A percentile compares a stretch with the other conserved stretches of the same genome.
These are phyloP conservation scores for Folsomia candida DNA, from an alignment of 2,888 invertebrate genomes.

Conservation along the genomic window DNA sequence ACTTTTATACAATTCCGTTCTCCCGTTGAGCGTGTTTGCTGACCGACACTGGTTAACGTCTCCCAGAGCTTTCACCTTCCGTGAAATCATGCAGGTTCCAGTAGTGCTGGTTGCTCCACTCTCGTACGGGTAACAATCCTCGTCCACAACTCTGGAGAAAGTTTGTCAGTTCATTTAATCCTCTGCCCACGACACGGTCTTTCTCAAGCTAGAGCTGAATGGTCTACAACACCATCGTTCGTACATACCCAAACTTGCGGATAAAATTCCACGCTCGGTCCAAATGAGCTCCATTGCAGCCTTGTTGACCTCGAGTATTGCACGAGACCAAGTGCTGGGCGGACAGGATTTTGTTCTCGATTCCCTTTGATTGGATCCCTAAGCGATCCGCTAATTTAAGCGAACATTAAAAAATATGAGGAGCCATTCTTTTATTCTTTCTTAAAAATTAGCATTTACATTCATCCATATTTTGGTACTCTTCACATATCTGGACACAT, in stretches of 20 bases:
- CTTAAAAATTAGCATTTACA: too few relatives aligned
- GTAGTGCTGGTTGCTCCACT: constrained; percentile 61
- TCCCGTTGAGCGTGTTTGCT: constrained; percentile 39
- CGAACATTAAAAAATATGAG: not conserved
- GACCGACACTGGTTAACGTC: constrained; percentile 46
- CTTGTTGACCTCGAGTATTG: constrained; percentile 70
- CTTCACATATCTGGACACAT: too few relatives aligned
- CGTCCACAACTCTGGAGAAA: constrained; percentile 71
- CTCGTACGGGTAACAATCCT: constrained; percentile 76
- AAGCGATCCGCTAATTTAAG: constrained; percentile 58
- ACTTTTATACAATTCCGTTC: constrained; percentile 51
- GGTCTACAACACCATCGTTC: too few relatives aligned
- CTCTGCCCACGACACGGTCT: too few relatives aligned
- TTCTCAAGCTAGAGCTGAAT: too few relatives aligned
- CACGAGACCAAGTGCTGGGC: constrained; percentile 86
- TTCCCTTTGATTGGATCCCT: constrained; percentile 79
- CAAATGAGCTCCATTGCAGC: constrained; percentile 83
- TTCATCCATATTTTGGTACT: too few relatives aligned
- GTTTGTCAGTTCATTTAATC: too few relatives aligned
- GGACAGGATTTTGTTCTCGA: constrained; percentile 69
- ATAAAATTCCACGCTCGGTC: constrained; percentile 90
- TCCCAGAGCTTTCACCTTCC: constrained; percentile 51
- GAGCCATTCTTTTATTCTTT: too few relatives aligned
- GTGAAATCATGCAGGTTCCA: constrained; percentile 65
- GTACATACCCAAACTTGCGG: constrained; percentile 64